A percentile compares a stretch with the other conserved stretches of the same genome.
Conservation (phyloP, 2,113 vertebrate genomes). For the Acanthochromis polyacanthus region DNA sequence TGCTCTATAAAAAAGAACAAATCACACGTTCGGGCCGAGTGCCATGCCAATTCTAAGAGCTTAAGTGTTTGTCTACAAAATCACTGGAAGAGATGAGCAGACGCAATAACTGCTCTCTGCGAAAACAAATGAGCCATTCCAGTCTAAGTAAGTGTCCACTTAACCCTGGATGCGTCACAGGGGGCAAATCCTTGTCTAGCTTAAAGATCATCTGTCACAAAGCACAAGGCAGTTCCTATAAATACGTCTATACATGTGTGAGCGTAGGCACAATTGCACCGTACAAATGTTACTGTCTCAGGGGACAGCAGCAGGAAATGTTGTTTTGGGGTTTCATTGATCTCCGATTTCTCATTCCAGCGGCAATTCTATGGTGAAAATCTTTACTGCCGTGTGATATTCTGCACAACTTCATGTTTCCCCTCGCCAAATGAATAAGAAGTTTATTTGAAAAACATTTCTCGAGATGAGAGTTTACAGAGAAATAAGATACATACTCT, state of each 20-base stretch:
- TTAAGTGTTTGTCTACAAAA: constrained; percentile 43
- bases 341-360: background rate
- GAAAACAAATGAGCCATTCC: constrained; percentile 28
- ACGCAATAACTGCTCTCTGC: constrained; percentile 12
- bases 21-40: constrained; percentile 16
- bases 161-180: constrained; percentile 4
- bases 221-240: constrained; percentile 10
- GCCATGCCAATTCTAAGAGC: constrained; percentile 29
- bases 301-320: background rate
- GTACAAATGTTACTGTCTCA: constrained; percentile 2
- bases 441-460: background rate
- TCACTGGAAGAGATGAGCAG: constrained; percentile 9
- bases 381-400: background rate
- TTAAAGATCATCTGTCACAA: constrained; percentile 24
- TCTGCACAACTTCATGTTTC: background rate
- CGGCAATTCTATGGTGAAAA: background rate
- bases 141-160: constrained; percentile 29
- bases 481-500: too few species aligned
- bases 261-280: background rate
- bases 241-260: background rate
- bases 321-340: background rate
- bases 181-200: constrained; percentile 11
- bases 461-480: too few species aligned
- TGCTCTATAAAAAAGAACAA: background rate
- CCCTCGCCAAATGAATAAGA: background rate